Conservation (phyloP, 2,888 invertebrate genomes). For the Pyrrhosoma nymphula region DNA sequence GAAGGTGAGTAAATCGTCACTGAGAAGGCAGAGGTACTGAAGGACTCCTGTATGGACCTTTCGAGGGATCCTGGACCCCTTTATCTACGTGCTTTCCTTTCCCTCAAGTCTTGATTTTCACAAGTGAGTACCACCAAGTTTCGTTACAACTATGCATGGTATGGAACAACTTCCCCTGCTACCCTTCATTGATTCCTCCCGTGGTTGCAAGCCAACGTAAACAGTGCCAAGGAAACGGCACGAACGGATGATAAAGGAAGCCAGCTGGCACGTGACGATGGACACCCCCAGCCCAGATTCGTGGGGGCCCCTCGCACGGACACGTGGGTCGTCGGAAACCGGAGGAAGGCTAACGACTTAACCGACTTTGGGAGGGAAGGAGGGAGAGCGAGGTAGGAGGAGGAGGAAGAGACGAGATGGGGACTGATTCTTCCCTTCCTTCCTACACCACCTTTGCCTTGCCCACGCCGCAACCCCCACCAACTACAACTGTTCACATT, state of each 20-base stretch:
- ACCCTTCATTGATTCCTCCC: not conserved
- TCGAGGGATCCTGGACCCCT: no score
- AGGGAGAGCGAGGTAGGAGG: not conserved
- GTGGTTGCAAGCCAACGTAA: not conserved
- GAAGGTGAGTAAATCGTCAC: no score
- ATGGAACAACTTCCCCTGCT: no score
- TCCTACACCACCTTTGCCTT: not conserved
- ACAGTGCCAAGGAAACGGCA: not conserved
- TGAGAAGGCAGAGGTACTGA: no score
- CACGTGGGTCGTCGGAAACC: not conserved
- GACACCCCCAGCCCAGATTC: not conserved
- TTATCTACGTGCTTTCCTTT: no score
- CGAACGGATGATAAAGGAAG: not conserved
- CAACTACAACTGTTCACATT: not conserved
- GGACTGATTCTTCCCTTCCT: slow-evolving; percentile 19
- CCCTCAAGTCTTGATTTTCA: no score
- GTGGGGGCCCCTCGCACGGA: not conserved
- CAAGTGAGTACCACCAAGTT: no score
- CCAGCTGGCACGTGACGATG: not conserved
- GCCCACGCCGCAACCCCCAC: not conserved
- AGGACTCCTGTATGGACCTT: no score
- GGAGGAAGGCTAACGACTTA: slow-evolving; percentile 16
- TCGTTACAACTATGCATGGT: no score
- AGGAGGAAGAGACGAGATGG: not conserved
- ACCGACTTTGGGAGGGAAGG: not conserved